Evolutionary conservation across 53 echinoderm and acorn worm species (phyloP).

Genomic region (Holothuria leucospilota): DNA sequence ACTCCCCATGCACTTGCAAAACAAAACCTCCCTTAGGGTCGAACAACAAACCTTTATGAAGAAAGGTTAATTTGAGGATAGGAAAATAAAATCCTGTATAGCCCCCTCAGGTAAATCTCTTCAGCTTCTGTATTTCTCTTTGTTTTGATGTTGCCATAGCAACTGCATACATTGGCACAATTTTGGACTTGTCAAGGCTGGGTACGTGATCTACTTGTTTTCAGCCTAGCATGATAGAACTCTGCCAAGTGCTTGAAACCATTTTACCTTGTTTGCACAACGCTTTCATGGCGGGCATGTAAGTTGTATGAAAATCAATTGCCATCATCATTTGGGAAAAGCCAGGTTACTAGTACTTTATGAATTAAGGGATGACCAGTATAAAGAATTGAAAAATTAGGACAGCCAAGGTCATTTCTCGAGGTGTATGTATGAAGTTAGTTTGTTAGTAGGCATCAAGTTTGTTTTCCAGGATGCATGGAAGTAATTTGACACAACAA

Average conservation of each 20-base stretch:
- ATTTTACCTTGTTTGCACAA: constrained; percentile 32
- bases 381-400: constrained; percentile 12
- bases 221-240: background rate
- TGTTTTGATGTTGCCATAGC: constrained; percentile 22
- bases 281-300: constrained; percentile 25
- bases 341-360: constrained; percentile 41
- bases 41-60: constrained; percentile 9
- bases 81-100: constrained; percentile 14
- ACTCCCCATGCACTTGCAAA: constrained; percentile 26
- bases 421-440: background rate
- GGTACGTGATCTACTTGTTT: background rate
- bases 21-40: constrained; percentile 11
- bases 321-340: background rate
- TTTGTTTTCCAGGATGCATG: no score
- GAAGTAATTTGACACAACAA: no score
- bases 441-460: no score
- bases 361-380: background rate
- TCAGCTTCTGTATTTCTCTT: background rate
- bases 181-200: constrained; percentile 29
- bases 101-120: constrained; percentile 39
- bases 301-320: constrained; percentile 45
- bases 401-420: constrained; percentile 27
- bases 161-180: constrained; percentile 41
- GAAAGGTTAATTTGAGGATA: no score
- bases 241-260: background rate